phyloP scores from a whole-genome alignment of 2,113 vertebrate genomes.

The Psophia crepitans region DNA sequence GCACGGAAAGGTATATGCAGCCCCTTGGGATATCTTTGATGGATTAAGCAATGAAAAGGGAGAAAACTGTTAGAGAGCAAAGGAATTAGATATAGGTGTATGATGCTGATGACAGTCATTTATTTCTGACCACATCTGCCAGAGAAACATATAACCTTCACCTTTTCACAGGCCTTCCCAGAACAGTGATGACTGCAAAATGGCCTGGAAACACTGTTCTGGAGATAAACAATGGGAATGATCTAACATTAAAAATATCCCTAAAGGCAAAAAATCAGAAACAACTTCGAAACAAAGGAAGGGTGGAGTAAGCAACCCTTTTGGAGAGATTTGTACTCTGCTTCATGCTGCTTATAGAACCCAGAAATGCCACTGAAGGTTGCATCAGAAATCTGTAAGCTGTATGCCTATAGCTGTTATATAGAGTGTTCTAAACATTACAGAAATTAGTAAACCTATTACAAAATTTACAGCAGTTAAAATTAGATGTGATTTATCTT shows the following conservation, averaged over 20 bases:
- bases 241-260: slow-evolving; percentile 45
- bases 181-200: neutral
- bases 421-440: neutral
- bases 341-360: neutral
- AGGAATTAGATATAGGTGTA: neutral
- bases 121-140: neutral
- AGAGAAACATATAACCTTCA: neutral
- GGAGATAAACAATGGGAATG: slow-evolving; percentile 48
- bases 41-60: neutral
- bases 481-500: slow-evolving; percentile 7
- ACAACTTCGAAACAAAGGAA: slow-evolving; percentile 21
- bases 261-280: slow-evolving; percentile 27
- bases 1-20: neutral
- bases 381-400: neutral
- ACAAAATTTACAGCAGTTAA: neutral
- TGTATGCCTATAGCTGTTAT: neutral
- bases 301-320: slow-evolving; percentile 28
- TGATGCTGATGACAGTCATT: neutral
- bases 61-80: neutral
- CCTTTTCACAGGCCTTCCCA: neutral
- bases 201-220: slow-evolving; percentile 12
- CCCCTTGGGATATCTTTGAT: neutral
- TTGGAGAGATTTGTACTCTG: neutral
- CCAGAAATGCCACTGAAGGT: neutral
- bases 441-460: neutral